Percentiles rank a stretch among this genome's conserved stretches.
These are phyloP conservation scores for Drosophila kikkawai DNA, from an alignment of 1,140 invertebrate species.

Conservation along the genomic window DNA sequence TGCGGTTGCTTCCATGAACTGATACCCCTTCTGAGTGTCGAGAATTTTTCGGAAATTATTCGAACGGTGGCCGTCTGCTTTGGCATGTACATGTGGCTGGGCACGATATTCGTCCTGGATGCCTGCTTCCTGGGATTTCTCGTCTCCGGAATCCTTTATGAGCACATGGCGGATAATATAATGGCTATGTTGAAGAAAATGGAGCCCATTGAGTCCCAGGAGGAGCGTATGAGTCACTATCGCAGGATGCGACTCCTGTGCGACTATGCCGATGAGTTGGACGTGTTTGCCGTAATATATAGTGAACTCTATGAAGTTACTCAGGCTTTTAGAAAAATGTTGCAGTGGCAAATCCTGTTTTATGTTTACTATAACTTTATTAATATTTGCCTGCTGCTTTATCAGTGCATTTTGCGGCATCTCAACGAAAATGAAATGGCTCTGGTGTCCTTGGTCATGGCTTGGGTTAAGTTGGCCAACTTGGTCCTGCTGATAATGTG, in stretches of 20 bases:
- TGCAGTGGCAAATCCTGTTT: slow-evolving; percentile 74
- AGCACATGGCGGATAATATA: slow-evolving; percentile 65
- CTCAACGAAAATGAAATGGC: slow-evolving; percentile 37
- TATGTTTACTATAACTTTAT: slow-evolving; percentile 76
- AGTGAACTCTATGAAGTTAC: slow-evolving; percentile 62
- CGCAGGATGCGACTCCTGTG: slow-evolving; percentile 60
- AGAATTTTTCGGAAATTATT: background rate
- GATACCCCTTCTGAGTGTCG: slow-evolving; percentile 20
- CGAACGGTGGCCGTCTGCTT: slow-evolving; percentile 7
- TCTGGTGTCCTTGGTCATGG: slow-evolving; percentile 42
- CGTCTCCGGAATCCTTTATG: slow-evolving; percentile 61
- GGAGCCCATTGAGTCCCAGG: slow-evolving; percentile 50
- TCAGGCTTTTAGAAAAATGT: slow-evolving; percentile 47
- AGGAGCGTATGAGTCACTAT: slow-evolving; percentile 46
- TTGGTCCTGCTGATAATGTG: slow-evolving; percentile 68
- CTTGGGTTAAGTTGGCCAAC: slow-evolving; percentile 59
- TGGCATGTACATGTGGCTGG: slow-evolving; percentile 70
- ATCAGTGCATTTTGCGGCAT: slow-evolving; percentile 59
- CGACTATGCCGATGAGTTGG: slow-evolving; percentile 63
- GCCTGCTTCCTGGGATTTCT: slow-evolving; percentile 70
- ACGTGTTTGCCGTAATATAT: slow-evolving; percentile 60
- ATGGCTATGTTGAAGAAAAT: slow-evolving; percentile 49
- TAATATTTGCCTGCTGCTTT: slow-evolving; percentile 64
- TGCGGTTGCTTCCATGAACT: slow-evolving; percentile 59
- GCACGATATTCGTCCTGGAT: slow-evolving; percentile 69